These are phyloP conservation scores for Apodemia hepburni DNA, from an alignment of 2,888 invertebrate species.

Conservation along the genomic window DNA sequence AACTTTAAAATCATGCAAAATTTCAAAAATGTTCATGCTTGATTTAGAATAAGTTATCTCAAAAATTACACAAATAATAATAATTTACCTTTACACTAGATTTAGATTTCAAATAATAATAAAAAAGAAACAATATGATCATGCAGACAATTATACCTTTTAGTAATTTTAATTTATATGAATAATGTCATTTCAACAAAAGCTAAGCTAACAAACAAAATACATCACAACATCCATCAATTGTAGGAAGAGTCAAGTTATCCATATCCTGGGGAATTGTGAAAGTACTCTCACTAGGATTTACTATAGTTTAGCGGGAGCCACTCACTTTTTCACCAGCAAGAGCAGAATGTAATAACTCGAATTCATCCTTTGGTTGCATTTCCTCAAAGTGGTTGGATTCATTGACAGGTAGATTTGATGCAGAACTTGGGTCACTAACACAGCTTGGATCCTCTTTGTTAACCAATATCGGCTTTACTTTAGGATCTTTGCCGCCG, in stretches of 20 bases:
- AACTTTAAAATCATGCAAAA: too few relatives aligned
- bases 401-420: conserved; percentile 49
- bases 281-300: neutral
- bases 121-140: conserved; percentile 4
- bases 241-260: conserved; percentile 5
- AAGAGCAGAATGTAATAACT: conserved; percentile 66
- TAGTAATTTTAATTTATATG: conserved; percentile 7
- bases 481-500: conserved; percentile 84
- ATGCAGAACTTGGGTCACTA: conserved; percentile 70
- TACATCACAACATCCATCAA: conserved; percentile 5
- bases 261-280: neutral
- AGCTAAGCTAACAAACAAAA: conserved; percentile 11
- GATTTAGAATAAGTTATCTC: too few relatives aligned
- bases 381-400: conserved; percentile 88
- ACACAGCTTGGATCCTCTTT: conserved; percentile 84
- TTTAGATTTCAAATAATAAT: neutral
- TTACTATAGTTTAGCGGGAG: conserved; percentile 3
- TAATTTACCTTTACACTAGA: too few relatives aligned
- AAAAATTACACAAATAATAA: too few relatives aligned
- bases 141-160: conserved; percentile 6
- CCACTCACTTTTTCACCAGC: conserved; percentile 71
- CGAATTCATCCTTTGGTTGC: conserved; percentile 90
- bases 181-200: neutral
- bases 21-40: too few relatives aligned
- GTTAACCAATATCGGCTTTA: conserved; percentile 88